Evolutionary conservation across 2,797 vertebrate genomes (phyloP), one percentile per base, ranked within the genome.

Genomic region (Sebastes wilsoni): DNA sequence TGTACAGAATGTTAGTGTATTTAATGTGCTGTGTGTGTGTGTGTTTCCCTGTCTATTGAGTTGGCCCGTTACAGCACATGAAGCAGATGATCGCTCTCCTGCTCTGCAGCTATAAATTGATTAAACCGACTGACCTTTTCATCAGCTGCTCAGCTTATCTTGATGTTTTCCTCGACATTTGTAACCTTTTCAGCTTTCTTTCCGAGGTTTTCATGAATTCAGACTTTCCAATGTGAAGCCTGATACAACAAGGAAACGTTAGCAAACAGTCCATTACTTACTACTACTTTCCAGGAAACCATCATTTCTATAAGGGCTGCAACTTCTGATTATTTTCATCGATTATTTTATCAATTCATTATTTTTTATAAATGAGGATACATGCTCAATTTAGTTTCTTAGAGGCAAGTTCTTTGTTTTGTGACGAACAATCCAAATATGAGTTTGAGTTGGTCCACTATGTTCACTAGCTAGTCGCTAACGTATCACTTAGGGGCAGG

Each of bases 71-170:
- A 13, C 11, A 16, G 25, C 3, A 55, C 25, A 46, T 62, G 22
- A 23, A n/a, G 23, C 32, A 11, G 8, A 28, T 32, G 13, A 55
- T 59, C 22, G 4, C 22, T 38, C 14, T 36, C 10, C 64, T 66
- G 28, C 42, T 14, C 16, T 38, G 11, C 23, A 25, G 64, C 38
- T 12, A 5, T 59, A 72, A 79, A 46, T 80, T 28, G 36, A 75
- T 85, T 72, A 72, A 67, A 68, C 46, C 60, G 72, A 67, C 8
- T 20, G 54, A 81, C 16, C 8, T 65, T 58, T 49, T 84, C 56
- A 73, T 72, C 23, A 5, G 58, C 77, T 2, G 36, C 42, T 28
- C 28, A 9, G 8, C 46, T 49, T 20, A 49, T 0, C 46, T 49
- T 49, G 46, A 18, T 49, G 46, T 49, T 49, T 49, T 49, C 18